Evolutionary conservation across 2,797 vertebrate species (phyloP).

Genomic region (Sebastes ruberrimus): DNA sequence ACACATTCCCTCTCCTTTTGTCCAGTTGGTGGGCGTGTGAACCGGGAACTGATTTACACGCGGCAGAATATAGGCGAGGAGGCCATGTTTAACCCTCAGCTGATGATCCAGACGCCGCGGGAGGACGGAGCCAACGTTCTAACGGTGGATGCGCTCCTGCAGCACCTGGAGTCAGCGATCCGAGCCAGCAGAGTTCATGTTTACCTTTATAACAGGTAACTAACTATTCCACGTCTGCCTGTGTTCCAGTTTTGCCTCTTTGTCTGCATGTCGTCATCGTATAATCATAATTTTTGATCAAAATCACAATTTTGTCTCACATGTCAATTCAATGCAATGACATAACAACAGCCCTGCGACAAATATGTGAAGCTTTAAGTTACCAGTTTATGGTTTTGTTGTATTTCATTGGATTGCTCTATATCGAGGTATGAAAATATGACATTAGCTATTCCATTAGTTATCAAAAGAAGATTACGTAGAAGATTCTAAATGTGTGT

Average conservation of each 20-base stretch:
- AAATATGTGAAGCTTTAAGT: background rate
- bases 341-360: background rate
- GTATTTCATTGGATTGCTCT: background rate
- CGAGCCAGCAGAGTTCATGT: slow-evolving; percentile 96
- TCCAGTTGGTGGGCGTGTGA: slow-evolving; percentile 96
- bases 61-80: slow-evolving; percentile 98
- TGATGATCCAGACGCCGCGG: slow-evolving; percentile 98
- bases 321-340: background rate
- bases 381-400: background rate
- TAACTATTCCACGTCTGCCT: too few species aligned
- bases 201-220: slow-evolving; percentile 95
- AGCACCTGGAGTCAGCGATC: slow-evolving; percentile 95
- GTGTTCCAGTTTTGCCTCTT: background rate
- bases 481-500: too few species aligned
- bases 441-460: too few species aligned
- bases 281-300: background rate
- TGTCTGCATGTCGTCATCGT: background rate
- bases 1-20: slow-evolving; percentile 28
- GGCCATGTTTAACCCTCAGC: slow-evolving; percentile 98
- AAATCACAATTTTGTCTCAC: background rate
- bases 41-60: slow-evolving; percentile 96
- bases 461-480: too few species aligned
- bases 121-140: slow-evolving; percentile 93
- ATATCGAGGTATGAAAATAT: background rate
- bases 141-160: slow-evolving; percentile 91